Evolutionary conservation across 2,797 vertebrate species (phyloP).

Genomic region (Phoeniculus purpureus): DNA sequence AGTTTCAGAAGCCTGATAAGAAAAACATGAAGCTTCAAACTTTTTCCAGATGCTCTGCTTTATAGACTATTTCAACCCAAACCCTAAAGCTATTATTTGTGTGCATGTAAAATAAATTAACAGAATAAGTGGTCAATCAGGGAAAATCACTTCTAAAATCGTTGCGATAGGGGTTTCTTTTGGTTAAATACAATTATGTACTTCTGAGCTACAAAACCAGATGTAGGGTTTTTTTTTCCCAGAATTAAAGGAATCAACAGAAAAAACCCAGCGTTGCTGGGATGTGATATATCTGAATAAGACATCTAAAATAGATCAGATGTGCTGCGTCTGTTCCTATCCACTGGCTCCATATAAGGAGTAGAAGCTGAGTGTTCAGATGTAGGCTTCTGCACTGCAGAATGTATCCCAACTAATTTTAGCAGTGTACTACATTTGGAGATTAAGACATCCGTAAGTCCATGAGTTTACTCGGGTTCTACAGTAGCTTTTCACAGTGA

Average conservation of each 20-base stretch:
- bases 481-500: background rate
- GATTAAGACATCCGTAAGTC: background rate
- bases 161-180: rapidly evolving
- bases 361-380: background rate
- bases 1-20: background rate
- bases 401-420: conserved; percentile 25
- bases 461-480: background rate
- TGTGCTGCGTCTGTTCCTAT: background rate
- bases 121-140: background rate
- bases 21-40: background rate
- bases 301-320: conserved; percentile 25
- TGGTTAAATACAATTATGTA: background rate
- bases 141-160: background rate
- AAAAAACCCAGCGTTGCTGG: background rate
- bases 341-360: conserved; percentile 10
- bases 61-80: background rate
- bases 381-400: background rate
- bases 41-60: background rate
- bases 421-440: background rate
- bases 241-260: background rate
- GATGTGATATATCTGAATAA: background rate
- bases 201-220: background rate
- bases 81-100: background rate
- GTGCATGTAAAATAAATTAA: background rate
- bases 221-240: no score